A percentile compares a stretch with the other conserved stretches of the same genome.
These are phyloP conservation scores for Mugil cephalus DNA, from an alignment of 2,113 vertebrate species.

Conservation along the genomic window DNA sequence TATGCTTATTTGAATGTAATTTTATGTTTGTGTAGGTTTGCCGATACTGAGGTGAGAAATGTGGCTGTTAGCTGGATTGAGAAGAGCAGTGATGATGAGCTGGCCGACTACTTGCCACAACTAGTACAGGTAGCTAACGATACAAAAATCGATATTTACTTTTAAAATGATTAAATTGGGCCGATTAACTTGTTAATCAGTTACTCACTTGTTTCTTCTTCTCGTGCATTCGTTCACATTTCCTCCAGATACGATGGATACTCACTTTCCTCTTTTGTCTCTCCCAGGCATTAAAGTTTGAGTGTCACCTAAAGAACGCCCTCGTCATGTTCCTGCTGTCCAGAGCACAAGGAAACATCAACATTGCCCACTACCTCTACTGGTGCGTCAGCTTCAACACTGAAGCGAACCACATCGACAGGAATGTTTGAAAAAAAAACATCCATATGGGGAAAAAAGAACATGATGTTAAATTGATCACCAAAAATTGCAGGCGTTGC, in stretches of 20 bases:
- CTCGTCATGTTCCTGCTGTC: conserved; percentile 93
- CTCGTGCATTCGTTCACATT: background rate
- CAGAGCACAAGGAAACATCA: conserved; percentile 92
- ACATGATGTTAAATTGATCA: too few species aligned
- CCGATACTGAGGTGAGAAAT: conserved; percentile 92
- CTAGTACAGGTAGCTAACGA: conserved; percentile 90
- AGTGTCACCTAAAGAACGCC: conserved; percentile 93
- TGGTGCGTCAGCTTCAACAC: conserved; percentile 86
- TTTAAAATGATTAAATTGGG: too few species aligned
- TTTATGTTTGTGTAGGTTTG: conserved; percentile 85
- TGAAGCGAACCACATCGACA: too few species aligned
- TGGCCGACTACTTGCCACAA: conserved; percentile 95
- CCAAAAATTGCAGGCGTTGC: too few species aligned
- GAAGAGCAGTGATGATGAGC: conserved; percentile 92
- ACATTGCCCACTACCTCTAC: conserved; percentile 92
- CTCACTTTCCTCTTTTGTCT: background rate
- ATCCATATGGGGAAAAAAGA: too few species aligned
- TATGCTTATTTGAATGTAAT: background rate
- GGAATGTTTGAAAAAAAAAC: too few species aligned
- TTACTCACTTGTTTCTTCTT: background rate
- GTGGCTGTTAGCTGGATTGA: conserved; percentile 94
- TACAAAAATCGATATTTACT: too few species aligned
- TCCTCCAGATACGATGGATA: background rate
- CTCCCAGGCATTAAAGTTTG: conserved; percentile 92
- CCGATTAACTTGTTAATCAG: too few species aligned